Evolutionary conservation across 2,113 vertebrate genomes (phyloP), one percentile per base, ranked within the genome.

Genomic region (Anolis carolinensis): DNA sequence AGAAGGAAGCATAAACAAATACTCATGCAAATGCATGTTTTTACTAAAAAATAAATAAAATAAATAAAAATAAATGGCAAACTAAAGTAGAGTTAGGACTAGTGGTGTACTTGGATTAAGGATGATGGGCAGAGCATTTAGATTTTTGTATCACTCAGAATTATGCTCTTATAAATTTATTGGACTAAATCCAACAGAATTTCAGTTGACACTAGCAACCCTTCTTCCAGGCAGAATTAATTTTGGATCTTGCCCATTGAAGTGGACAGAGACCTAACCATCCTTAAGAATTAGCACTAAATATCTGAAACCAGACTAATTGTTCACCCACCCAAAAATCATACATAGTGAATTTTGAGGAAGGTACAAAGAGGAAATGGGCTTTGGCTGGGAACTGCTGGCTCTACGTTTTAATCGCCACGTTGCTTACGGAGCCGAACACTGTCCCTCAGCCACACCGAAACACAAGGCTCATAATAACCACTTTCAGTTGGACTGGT

Each of bases 381-480:
- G 50, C n/a, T 62, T 86, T 62, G 77, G 74, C 30, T 79, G 52
- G 63, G 32, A 10, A 25, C 30, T 80, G 50, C 77, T 86, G 70
- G 84, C 52, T 80, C 52, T 32, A 30, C 77, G 63, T 80, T 80
- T 73, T 44, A 62, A 86, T 80, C 36, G 30, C 36, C 68, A 80
- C 27, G 23, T 71, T 79, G 75, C 75, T 79, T 79, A 36, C 1
- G 34, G 32, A 85, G 74, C 5, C 16, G 63, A 68, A 44, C 74
- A 68, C 77, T 44, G 14, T 55, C 70, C 77, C 77, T 79, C 77
- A 59, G 34, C 76, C 76, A 79, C 84, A 72, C 13, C 18, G 84
- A 72, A 86, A 86, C 21, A 62, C 50, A 71, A 86, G 68, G n/a
- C 34, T 72, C 34, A 30, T 86, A 86, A 86, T 86, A 71, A 86